Evolutionary conservation across 2,113 vertebrate species (phyloP).

Genomic region (Archocentrus centrarchus): DNA sequence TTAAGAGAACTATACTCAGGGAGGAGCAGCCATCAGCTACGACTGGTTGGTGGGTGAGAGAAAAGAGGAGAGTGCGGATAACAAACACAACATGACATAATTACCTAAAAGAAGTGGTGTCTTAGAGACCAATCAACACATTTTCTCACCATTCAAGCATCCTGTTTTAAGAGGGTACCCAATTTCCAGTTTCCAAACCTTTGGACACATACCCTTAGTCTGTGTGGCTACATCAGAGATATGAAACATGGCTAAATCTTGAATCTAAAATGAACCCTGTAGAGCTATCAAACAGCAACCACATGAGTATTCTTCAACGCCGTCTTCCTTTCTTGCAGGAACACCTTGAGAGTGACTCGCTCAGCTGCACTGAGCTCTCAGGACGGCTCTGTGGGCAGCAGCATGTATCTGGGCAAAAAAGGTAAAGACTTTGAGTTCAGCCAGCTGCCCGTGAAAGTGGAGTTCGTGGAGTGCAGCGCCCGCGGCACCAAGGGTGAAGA

Average conservation of each 20-base stretch:
- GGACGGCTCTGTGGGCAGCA: constrained; percentile 83
- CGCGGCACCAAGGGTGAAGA: constrained; percentile 85
- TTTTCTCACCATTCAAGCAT: too few species aligned
- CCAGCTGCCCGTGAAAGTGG: constrained; percentile 90
- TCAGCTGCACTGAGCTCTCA: constrained; percentile 91
- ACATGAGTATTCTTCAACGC: not conserved
- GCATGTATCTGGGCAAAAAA: constrained; percentile 89
- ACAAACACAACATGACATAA: too few species aligned
- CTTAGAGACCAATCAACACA: not conserved
- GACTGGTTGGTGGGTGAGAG: not conserved
- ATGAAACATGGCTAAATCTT: not conserved
- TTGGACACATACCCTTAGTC: not conserved
- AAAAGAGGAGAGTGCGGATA: not conserved
- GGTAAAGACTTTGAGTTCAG: constrained; percentile 97
- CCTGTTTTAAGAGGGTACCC: too few species aligned
- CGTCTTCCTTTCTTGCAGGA: constrained; percentile 76
- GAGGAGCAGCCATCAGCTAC: not conserved
- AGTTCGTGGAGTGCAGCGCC: constrained; percentile 95
- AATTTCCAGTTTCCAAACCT: too few species aligned
- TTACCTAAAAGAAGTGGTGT: not conserved
- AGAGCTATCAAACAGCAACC: not conserved
- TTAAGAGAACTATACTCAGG: too few species aligned
- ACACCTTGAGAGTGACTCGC: constrained; percentile 91
- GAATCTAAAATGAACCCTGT: not conserved
- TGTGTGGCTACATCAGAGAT: not conserved